These are phyloP conservation scores for Pygmarrhopalites habei DNA, from an alignment of 1,140 invertebrate species.

Conservation along the genomic window DNA sequence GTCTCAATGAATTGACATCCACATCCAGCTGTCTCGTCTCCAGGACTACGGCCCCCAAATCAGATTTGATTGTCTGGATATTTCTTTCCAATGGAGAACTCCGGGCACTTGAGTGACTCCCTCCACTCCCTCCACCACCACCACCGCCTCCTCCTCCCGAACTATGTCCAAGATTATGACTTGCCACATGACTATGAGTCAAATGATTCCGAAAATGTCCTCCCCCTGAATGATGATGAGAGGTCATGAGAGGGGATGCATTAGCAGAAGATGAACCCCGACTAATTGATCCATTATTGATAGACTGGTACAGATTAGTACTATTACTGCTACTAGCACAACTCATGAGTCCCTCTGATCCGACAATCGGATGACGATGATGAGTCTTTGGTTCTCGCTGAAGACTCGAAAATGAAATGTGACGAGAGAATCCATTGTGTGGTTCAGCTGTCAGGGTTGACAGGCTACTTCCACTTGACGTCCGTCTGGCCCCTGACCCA, in stretches of 20 bases:
- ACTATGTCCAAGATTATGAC: neutral
- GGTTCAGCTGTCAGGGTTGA: slow-evolving; percentile 31
- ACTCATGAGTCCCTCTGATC: neutral
- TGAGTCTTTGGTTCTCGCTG: slow-evolving; percentile 6
- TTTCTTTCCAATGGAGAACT: slow-evolving; percentile 15
- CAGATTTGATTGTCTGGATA: slow-evolving; percentile 19
- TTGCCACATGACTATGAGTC: too few species aligned
- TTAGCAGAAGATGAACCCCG: slow-evolving; percentile 18
- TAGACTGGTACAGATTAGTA: neutral
- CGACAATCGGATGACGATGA: neutral
- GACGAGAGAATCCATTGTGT: too few species aligned
- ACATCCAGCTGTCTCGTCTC: slow-evolving; percentile 31
- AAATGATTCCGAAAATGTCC: too few species aligned
- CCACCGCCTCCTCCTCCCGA: neutral
- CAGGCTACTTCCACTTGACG: slow-evolving; percentile 29
- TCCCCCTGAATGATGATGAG: too few species aligned
- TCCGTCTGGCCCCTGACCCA: neutral
- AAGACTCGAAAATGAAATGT: slow-evolving; percentile 22
- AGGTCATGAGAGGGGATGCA: slow-evolving; percentile 25
- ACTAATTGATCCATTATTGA: neutral
- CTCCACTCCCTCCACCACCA: slow-evolving; percentile 10
- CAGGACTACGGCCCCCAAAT: slow-evolving; percentile 25
- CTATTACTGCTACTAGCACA: neutral
- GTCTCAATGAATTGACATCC: slow-evolving; percentile 28
- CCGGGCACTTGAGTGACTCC: neutral